These are phyloP conservation scores for Cryptocephalus moraei DNA, from an alignment of 2,888 invertebrate genomes.

Conservation along the genomic window DNA sequence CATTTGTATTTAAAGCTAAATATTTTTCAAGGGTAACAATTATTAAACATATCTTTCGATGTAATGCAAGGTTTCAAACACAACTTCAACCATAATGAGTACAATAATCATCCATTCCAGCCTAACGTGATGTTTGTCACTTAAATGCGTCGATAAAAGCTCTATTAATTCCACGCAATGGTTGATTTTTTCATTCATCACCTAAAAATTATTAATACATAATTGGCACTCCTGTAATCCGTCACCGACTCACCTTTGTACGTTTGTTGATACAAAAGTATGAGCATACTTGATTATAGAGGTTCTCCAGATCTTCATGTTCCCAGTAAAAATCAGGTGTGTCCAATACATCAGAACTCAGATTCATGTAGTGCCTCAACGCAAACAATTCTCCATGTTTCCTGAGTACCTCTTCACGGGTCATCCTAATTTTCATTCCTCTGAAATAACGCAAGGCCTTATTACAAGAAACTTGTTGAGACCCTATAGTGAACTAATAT, in stretches of 20 bases:
- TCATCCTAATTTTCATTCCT: constrained; percentile 60
- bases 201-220: constrained; percentile 42
- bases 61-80: constrained; percentile 72
- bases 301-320: constrained; percentile 72
- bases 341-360: constrained; percentile 88
- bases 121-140: constrained; percentile 84
- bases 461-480: too few relatives aligned
- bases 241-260: constrained; percentile 54
- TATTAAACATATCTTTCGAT: constrained; percentile 47
- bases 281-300: constrained; percentile 72
- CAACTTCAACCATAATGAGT: constrained; percentile 90
- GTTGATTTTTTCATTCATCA: constrained; percentile 89
- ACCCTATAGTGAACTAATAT: too few relatives aligned
- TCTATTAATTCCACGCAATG: constrained; percentile 91
- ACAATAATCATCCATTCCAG: constrained; percentile 97
- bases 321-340: constrained; percentile 99
- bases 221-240: neutral
- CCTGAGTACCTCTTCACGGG: constrained; percentile 58
- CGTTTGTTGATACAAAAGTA: constrained; percentile 79
- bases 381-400: constrained; percentile 85
- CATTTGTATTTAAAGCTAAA: neutral
- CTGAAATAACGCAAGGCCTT: constrained; percentile 15
- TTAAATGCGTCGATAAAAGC: constrained; percentile 78
- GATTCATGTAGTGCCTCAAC: constrained; percentile 78
- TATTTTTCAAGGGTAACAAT: too few relatives aligned